Evolutionary conservation across 2,888 invertebrate genomes (phyloP), one percentile per base, ranked within the genome.

Genomic region (Deilephila porcellus): DNA sequence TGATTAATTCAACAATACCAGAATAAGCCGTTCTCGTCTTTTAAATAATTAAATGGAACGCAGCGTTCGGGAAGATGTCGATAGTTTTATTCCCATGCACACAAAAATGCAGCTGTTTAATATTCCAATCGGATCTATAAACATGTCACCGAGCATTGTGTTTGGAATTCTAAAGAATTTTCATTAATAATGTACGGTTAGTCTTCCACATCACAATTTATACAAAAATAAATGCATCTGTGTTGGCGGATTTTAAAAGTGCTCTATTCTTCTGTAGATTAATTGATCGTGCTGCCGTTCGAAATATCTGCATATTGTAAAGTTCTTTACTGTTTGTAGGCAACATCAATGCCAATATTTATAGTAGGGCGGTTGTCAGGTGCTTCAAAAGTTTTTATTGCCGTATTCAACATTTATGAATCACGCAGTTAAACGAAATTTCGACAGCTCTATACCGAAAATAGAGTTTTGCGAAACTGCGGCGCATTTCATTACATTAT

Each of bases 321-420:
- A 19, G 11, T 45, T 25, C 20, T 64, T 45, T n/a, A 20, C 64
- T 17, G 67, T 52, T 45, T 67, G 14, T 52, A 25, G 19, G 45
- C 17, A 52, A 67, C 45, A 52, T 52, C 25, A 25, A 5, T 25
- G 25, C 17, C 25, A 67, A 67, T 67, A 52, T 67, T 64, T 45
- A 52, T 67, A 20, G 45, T 45, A 45, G 37, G 34, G 25, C 29
- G 19, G 37, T 73, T 25, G 53, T 67, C 64, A 67, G 52, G 52
- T 67, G 67, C 67, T 67, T 52, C 52, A 45, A 67, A 45, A 52
- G 17, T 52, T 67, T 67, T 67, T 67, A 67, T 52, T 52, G 67
- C 67, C 25, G 52, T 25, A 67, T 67, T 67, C 25, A 17, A 67
- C 67, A 67, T 67, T 67, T 52, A 52, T 52, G 45, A 52, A 52